Conservation (phyloP, 1,140 invertebrate species). For the Nilaparvata lugens region DNA sequence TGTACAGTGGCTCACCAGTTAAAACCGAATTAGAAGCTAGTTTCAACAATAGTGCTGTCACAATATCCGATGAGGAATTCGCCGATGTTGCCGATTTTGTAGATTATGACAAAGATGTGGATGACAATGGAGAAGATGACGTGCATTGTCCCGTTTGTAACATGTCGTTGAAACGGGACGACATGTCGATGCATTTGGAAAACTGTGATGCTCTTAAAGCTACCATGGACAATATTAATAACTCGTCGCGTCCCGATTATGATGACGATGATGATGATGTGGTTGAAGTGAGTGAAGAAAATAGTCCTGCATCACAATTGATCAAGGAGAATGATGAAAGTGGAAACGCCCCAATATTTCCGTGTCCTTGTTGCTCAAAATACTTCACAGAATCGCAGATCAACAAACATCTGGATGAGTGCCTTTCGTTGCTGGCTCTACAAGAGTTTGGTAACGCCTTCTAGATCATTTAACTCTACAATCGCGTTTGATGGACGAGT, state of each 20-base stretch:
- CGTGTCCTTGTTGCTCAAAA: slow-evolving; percentile 36
- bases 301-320: not conserved
- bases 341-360: slow-evolving; percentile 15
- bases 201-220: slow-evolving; percentile 25
- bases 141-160: slow-evolving; percentile 46
- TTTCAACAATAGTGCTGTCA: not conserved
- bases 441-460: not conserved
- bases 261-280: slow-evolving; percentile 14
- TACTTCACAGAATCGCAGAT: slow-evolving; percentile 30
- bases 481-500: too few relatives aligned
- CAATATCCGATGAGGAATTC: not conserved
- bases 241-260: slow-evolving; percentile 10
- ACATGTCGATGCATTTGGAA: slow-evolving; percentile 39
- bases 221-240: not conserved
- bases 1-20: not conserved
- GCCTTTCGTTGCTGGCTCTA: slow-evolving; percentile 18
- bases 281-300: slow-evolving; percentile 12
- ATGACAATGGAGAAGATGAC: slow-evolving; percentile 29
- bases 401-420: slow-evolving; percentile 36
- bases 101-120: slow-evolving; percentile 20
- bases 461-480: too few relatives aligned
- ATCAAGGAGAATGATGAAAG: slow-evolving; percentile 1
- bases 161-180: slow-evolving; percentile 28
- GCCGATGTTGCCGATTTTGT: not conserved
- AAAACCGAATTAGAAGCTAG: slow-evolving; percentile 2